phyloP scores from a whole-genome alignment of 53 echinoderm and acorn worm species.

The Apostichopus leukothele region DNA sequence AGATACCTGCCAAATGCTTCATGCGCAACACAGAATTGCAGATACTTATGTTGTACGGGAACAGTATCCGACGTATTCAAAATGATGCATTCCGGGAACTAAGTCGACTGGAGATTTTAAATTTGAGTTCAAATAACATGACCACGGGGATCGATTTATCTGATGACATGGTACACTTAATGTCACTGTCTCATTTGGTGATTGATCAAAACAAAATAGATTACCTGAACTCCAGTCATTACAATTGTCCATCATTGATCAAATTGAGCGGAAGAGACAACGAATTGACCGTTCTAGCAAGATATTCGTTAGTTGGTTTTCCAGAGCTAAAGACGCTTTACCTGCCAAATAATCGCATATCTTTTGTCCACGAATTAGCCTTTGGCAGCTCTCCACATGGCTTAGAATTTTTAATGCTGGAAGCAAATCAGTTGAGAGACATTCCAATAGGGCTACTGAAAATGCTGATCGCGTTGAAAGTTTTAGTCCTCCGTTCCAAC shows the following conservation, averaged over 20 bases:
- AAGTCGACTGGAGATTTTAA: neutral
- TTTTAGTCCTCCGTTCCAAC: too few species aligned
- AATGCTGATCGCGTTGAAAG: too few species aligned
- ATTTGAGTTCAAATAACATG: neutral
- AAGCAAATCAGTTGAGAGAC: too few species aligned
- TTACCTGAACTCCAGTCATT: neutral
- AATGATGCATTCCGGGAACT: neutral
- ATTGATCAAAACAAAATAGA: neutral
- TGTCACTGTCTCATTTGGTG: neutral
- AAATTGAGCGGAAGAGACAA: neutral
- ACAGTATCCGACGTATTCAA: neutral
- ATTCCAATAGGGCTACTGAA: too few species aligned
- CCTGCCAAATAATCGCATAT: too few species aligned
- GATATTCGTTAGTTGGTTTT: neutral
- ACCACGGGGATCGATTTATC: neutral
- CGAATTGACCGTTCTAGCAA: neutral
- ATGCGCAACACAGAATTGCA: neutral
- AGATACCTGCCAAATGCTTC: neutral
- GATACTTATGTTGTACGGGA: neutral
- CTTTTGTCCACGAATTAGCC: too few species aligned
- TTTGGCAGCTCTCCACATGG: too few species aligned
- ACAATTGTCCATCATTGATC: neutral
- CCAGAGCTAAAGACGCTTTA: too few species aligned
- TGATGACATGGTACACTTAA: neutral
- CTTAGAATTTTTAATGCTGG: too few species aligned